Conservation (phyloP, 2,797 vertebrate genomes). For the Loriculus beryllinus region DNA sequence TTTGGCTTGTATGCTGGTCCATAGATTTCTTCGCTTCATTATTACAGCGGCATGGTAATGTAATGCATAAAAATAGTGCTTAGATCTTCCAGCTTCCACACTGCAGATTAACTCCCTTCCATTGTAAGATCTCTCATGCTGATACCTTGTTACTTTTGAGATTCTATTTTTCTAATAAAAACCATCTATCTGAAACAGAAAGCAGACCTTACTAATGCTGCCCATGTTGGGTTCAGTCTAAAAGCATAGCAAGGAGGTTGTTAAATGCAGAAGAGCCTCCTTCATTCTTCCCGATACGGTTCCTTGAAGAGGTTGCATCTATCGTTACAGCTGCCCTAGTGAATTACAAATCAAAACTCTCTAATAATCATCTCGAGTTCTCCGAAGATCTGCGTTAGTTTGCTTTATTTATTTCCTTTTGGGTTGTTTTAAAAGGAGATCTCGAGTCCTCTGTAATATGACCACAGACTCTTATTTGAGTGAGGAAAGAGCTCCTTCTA, state of each 20-base stretch:
- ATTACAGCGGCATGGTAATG: not conserved
- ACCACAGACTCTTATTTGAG: not conserved
- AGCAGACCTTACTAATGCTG: not conserved
- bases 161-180: not conserved
- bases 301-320: not conserved
- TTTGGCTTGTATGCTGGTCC: not conserved
- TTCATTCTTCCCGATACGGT: not conserved
- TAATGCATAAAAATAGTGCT: not conserved
- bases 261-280: not conserved
- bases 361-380: not conserved
- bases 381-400: not conserved
- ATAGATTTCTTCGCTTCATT: not conserved
- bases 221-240: not conserved
- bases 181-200: not conserved
- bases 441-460: not conserved
- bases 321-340: not conserved
- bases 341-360: not conserved
- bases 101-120: not conserved
- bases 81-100: not conserved
- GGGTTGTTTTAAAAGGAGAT: not conserved
- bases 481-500: conserved; percentile 67
- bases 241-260: not conserved
- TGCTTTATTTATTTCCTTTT: not conserved
- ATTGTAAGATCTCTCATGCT: not conserved
- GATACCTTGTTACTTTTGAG: not conserved